Conservation (phyloP, 2,888 invertebrate species). For the Trileptium ribeirensis region DNA sequence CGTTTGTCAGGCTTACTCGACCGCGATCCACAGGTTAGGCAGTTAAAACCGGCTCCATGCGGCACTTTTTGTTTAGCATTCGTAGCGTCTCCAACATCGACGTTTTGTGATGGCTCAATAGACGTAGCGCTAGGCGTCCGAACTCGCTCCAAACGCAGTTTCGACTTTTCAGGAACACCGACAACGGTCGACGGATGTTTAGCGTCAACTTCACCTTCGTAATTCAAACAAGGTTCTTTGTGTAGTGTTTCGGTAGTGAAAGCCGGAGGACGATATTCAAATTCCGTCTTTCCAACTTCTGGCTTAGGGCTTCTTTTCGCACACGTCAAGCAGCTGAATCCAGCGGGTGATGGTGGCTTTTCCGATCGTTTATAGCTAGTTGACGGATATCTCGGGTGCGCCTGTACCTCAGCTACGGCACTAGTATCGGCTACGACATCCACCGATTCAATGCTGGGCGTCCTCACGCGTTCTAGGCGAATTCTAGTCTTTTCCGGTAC, state of each 20-base stretch:
- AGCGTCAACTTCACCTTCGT: not conserved
- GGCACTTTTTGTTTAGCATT: too few relatives aligned
- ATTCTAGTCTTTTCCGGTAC: not conserved
- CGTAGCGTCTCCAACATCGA: too few relatives aligned
- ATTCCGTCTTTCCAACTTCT: too few relatives aligned
- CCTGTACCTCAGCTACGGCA: too few relatives aligned
- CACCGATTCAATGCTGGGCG: not conserved
- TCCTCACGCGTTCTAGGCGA: not conserved
- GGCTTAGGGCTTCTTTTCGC: too few relatives aligned
- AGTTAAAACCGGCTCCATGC: too few relatives aligned
- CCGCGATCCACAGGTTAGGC: too few relatives aligned
- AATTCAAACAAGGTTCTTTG: not conserved
- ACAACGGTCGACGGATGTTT: not conserved
- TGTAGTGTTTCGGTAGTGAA: not conserved
- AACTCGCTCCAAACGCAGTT: not conserved
- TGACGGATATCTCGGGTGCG: too few relatives aligned
- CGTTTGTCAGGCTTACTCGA: too few relatives aligned
- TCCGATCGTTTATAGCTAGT: too few relatives aligned
- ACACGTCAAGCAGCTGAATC: too few relatives aligned
- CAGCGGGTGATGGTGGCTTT: not conserved
- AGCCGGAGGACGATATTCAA: not conserved
- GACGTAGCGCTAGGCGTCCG: not conserved
- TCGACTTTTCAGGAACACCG: not conserved
- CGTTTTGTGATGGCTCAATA: too few relatives aligned
- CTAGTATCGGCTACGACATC: not conserved